Percentiles rank a stretch among this genome's conserved stretches.
Conservation (phyloP, 2,888 invertebrate genomes). For the Lysandra coridon region DNA sequence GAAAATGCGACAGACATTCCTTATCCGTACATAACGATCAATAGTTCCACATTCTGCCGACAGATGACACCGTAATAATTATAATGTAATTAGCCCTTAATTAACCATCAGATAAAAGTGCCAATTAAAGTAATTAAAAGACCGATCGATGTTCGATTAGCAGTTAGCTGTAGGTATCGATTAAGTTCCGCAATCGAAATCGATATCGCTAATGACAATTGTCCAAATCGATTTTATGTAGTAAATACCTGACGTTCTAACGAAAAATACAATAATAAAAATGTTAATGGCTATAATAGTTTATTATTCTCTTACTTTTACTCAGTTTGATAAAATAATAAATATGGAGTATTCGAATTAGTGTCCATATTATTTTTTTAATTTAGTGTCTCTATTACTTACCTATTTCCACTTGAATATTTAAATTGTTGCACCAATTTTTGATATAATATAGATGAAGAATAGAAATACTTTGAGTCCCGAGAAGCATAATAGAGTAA, state of each 20-base stretch:
- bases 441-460: no score
- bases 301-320: no score
- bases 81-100: slow-evolving; percentile 74
- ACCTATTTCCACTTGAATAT: no score
- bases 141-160: slow-evolving; percentile 34
- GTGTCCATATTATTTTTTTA: no score
- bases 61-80: slow-evolving; percentile 70
- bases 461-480: no score
- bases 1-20: slow-evolving; percentile 32
- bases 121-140: slow-evolving; percentile 68
- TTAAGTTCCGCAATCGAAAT: background rate
- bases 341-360: no score
- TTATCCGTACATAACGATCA: slow-evolving; percentile 45
- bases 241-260: background rate
- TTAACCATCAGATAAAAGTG: slow-evolving; percentile 72
- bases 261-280: background rate
- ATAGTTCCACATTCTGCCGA: slow-evolving; percentile 64
- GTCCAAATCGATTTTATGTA: background rate
- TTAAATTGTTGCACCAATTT: no score
- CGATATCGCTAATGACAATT: background rate
- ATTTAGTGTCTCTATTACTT: no score
- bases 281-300: no score
- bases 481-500: no score
- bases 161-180: background rate
- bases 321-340: no score